phyloP scores from a whole-genome alignment of 2,113 vertebrate species.

The Vidua macroura region DNA sequence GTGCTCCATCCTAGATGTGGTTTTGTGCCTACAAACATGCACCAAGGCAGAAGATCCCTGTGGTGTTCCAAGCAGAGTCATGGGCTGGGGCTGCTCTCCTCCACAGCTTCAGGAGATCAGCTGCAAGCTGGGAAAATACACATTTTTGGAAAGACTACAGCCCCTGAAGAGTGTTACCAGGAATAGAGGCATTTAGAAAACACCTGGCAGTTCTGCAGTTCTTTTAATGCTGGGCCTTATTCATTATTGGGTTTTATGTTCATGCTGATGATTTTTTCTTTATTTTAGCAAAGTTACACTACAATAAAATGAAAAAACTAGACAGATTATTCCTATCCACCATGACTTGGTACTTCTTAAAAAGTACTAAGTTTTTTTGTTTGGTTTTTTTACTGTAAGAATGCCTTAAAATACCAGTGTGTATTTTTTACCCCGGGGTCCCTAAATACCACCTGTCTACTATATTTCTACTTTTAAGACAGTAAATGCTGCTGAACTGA shows the following conservation, averaged over 20 bases:
- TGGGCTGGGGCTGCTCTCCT: background rate
- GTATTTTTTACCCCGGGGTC: background rate
- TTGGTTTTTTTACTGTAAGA: background rate
- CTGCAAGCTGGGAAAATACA: background rate
- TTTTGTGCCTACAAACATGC: background rate
- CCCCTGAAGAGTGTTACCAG: background rate
- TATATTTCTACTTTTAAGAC: background rate
- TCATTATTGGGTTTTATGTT: background rate
- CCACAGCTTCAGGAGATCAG: background rate
- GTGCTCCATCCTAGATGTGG: rapidly evolving
- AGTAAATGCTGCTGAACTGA: background rate
- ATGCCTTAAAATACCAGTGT: background rate
- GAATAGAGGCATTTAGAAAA: background rate
- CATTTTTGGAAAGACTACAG: background rate
- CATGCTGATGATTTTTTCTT: background rate
- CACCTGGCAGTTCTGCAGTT: background rate
- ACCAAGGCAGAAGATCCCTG: background rate
- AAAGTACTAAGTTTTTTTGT: background rate
- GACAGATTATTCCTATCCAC: background rate
- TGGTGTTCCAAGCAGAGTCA: background rate
- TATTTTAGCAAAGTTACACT: background rate
- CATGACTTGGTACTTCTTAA: background rate
- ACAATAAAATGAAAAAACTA: background rate
- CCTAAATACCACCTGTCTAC: background rate
- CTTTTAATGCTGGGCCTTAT: background rate